phyloP scores from a whole-genome alignment of 2,797 vertebrate species.

The Epinephelus coioides region DNA sequence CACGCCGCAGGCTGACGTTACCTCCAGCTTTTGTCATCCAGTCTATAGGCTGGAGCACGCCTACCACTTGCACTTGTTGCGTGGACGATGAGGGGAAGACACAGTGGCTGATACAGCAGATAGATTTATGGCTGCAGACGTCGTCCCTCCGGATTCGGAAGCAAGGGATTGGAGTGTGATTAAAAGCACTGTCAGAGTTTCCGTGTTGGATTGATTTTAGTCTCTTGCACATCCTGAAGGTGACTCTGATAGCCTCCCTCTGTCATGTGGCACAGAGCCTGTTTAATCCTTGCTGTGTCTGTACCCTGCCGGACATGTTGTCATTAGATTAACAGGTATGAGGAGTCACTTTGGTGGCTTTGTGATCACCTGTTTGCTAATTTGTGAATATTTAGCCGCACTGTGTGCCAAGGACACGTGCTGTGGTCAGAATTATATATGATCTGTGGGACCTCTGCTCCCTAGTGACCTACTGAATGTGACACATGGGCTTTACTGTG shows the following conservation, averaged over 20 bases:
- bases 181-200: slow-evolving; percentile 73
- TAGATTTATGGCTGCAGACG: slow-evolving; percentile 55
- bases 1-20: slow-evolving; percentile 53
- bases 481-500: slow-evolving; percentile 6
- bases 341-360: slow-evolving; percentile 69
- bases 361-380: slow-evolving; percentile 82
- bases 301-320: slow-evolving; percentile 68
- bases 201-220: slow-evolving; percentile 74
- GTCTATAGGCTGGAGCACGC: slow-evolving; percentile 40
- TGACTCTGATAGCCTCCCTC: slow-evolving; percentile 66
- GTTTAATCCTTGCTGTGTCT: slow-evolving; percentile 68
- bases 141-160: slow-evolving; percentile 57
- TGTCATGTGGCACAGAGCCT: slow-evolving; percentile 63
- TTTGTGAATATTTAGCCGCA: slow-evolving; percentile 73
- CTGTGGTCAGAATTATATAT: slow-evolving; percentile 24
- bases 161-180: slow-evolving; percentile 69
- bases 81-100: slow-evolving; percentile 42
- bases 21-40: slow-evolving; percentile 64
- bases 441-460: slow-evolving; percentile 51
- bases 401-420: slow-evolving; percentile 53
- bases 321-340: slow-evolving; percentile 81
- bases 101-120: slow-evolving; percentile 32
- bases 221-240: slow-evolving; percentile 81
- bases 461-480: slow-evolving; percentile 57
- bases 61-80: slow-evolving; percentile 60